Evolutionary conservation across 2,113 vertebrate genomes (phyloP), one percentile per base, ranked within the genome.

Genomic region (Loxodonta africana): DNA sequence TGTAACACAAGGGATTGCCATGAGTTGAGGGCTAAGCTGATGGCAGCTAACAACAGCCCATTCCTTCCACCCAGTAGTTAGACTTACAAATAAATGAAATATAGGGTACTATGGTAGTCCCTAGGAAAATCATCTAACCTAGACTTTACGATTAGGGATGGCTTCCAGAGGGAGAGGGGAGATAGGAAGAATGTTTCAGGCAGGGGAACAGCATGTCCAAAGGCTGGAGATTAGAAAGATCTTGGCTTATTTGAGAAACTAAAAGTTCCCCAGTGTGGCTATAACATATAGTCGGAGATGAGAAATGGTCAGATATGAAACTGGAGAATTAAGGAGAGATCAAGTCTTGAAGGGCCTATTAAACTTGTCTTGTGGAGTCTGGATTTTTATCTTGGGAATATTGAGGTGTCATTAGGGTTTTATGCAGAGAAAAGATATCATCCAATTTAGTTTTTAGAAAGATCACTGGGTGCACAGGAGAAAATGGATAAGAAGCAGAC

Each of bases 361-460:
- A 83, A 93, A 95, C 18, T 20, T 51, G 26, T 69, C 18, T 20
- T 51, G 26, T 69, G 28, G 21, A 71, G 28, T 93, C 93, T 93
- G 15, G 23, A 8, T 91, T 91, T 94, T 94, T 91, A 44, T 96
- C 81, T 90, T 48, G 65, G 62, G 78, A 87, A 41, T 92, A 83
- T 14, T 95, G 81, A 92, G 53, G 48, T 53, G 1, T 91, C 41
- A 41, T 92, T 86, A 86, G 33, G 9, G 51, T 83, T 91, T 90
- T 83, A 77, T 7, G 53, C 53, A 83, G 53, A 57, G 62, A 63
- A 48, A 71, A 83, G 69, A 91, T 30, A 51, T 88, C 8, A 33
- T 67, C 37, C 85, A 44, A 48, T 89, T 85, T 95, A 86, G 20
- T 46, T 90, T 86, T 90, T 83, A 57, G 88, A 95, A 74, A 91